Conservation (phyloP, 92 coral and sea anemone species). For the Porites divaricata region DNA sequence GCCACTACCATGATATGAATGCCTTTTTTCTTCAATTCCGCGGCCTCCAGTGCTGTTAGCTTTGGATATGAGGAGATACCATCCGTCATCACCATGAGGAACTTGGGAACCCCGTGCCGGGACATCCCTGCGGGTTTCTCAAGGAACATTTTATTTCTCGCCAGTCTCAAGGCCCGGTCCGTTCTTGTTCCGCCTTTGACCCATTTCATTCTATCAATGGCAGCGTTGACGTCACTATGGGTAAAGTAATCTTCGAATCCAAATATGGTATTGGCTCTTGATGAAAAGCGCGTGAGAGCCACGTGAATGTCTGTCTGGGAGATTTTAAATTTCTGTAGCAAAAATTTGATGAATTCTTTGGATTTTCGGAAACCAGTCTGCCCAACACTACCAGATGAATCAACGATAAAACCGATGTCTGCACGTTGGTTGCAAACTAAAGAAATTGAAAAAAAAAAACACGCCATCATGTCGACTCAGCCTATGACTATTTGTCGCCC, state of each 20-base stretch:
- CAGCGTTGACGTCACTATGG: constrained; percentile 43
- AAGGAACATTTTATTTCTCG: constrained; percentile 50
- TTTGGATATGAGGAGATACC: constrained; percentile 42
- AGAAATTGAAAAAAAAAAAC: not conserved
- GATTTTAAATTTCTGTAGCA: constrained; percentile 54
- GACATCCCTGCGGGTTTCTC: constrained; percentile 29
- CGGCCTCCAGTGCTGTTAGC: constrained; percentile 44
- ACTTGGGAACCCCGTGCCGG: constrained; percentile 40
- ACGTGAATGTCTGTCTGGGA: constrained; percentile 57
- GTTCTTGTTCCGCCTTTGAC: constrained; percentile 63
- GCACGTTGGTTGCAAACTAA: constrained; percentile 83
- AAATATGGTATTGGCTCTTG: constrained; percentile 51
- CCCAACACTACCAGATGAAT: constrained; percentile 74
- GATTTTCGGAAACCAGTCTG: constrained; percentile 65
- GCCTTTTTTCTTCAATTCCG: constrained; percentile 14
- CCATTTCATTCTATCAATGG: constrained; percentile 54
- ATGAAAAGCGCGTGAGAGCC: constrained; percentile 60
- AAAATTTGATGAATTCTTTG: constrained; percentile 69
- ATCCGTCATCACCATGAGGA: constrained; percentile 66
- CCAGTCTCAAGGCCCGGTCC: constrained; percentile 59
- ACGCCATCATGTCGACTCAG: not conserved
- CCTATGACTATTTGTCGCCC: too few species aligned
- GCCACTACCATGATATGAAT: constrained; percentile 53
- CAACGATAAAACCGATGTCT: constrained; percentile 75
- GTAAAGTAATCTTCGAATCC: constrained; percentile 55